These are phyloP conservation scores for Reticulitermes speratus DNA, from an alignment of 1,140 invertebrate species.

Conservation along the genomic window DNA sequence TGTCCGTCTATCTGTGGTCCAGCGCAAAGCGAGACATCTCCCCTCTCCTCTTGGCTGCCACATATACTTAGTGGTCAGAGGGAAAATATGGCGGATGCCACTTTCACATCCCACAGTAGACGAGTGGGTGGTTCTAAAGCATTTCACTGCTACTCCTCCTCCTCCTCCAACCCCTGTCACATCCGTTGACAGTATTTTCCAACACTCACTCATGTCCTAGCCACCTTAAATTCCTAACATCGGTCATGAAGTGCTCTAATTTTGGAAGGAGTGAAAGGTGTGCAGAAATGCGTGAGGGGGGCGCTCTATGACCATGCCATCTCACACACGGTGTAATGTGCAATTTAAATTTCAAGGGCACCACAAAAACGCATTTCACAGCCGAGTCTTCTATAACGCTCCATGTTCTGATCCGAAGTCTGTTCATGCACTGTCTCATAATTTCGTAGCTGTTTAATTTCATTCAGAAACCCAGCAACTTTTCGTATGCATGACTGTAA, in stretches of 20 bases:
- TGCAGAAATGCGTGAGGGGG: neutral
- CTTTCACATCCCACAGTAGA: neutral
- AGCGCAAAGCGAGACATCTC: neutral
- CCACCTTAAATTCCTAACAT: neutral
- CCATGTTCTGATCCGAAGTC: too few relatives aligned
- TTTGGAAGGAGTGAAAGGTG: neutral
- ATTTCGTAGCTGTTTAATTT: too few relatives aligned
- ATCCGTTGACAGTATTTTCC: neutral
- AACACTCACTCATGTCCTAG: neutral
- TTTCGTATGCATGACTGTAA: too few relatives aligned
- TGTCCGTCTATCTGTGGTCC: neutral
- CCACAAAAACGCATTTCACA: too few relatives aligned
- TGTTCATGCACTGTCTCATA: too few relatives aligned
- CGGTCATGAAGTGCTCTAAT: neutral
- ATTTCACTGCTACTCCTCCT: neutral
- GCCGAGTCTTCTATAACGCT: too few relatives aligned
- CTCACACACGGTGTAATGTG: neutral
- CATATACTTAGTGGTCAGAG: conserved; percentile 18
- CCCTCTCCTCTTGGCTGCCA: conserved; percentile 1
- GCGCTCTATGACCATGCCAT: neutral
- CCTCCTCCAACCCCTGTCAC: neutral
- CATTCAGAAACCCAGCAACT: too few relatives aligned
- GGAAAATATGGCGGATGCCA: conserved; percentile 13
- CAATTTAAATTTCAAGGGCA: neutral
- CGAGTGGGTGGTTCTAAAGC: neutral